These are phyloP conservation scores for Euwallacea fornicatus DNA, from an alignment of 1,140 invertebrate species.

Conservation along the genomic window DNA sequence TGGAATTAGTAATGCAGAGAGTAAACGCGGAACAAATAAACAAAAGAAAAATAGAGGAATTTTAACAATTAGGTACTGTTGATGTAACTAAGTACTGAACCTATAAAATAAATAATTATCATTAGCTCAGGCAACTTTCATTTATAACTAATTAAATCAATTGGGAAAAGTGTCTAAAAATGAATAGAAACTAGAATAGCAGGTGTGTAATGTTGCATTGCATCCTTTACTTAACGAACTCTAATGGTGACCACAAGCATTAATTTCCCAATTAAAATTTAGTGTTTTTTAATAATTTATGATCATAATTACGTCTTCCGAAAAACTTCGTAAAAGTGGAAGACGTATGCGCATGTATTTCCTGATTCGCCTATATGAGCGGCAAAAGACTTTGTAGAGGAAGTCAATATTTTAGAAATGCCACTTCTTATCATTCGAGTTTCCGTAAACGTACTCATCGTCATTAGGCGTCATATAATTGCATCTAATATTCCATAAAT, in stretches of 20 bases:
- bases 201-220: slow-evolving; percentile 26
- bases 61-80: not conserved
- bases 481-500: too few species aligned
- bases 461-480: too few species aligned
- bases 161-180: slow-evolving; percentile 17
- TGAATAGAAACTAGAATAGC: slow-evolving; percentile 8
- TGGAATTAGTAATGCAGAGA: too few species aligned
- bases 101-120: slow-evolving; percentile 18
- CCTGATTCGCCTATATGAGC: not conserved
- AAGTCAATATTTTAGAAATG: not conserved
- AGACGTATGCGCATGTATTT: not conserved
- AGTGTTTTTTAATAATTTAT: not conserved
- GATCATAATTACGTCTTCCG: not conserved
- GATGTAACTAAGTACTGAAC: not conserved
- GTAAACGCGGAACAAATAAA: not conserved
- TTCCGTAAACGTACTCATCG: too few species aligned
- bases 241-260: slow-evolving; percentile 5
- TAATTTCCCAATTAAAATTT: slow-evolving; percentile 13
- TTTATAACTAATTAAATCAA: slow-evolving; percentile 19
- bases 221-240: slow-evolving; percentile 26
- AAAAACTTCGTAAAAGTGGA: not conserved
- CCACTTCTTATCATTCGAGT: too few species aligned
- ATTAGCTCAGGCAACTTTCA: slow-evolving; percentile 16
- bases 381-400: not conserved
- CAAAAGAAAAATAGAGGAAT: slow-evolving; percentile 4